Evolutionary conservation across 1,140 invertebrate genomes (phyloP), one percentile per base, ranked within the genome.

Genomic region (Lucilia sericata): DNA sequence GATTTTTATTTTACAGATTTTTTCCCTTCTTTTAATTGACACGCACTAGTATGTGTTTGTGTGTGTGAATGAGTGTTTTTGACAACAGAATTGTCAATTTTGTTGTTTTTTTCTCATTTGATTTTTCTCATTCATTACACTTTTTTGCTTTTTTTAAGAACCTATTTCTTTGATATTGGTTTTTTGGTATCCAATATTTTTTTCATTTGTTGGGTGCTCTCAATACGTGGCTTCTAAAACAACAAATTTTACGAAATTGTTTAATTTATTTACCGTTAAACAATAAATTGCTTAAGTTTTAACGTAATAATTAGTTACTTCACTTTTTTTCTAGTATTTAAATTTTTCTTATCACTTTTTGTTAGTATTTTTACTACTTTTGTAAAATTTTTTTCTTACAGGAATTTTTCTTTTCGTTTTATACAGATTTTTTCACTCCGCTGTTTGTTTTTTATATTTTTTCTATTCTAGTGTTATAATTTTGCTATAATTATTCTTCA

Each of bases 171-270:
- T 19, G n/a, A 70, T 21, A 21, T 70, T 70, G n/a, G n/a, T 70
- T 70, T 70, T 70, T 70, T 70, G 21, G 65, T 70, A 70, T 70
- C 65, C 65, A 70, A 17, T 70, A 21, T 70, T 70, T 70, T 55
- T 17, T 55, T 55, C 5, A 42, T 42, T 55, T 13, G 21, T 25
- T 21, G 65, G n/a, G 9, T 70, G 65, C 65, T 70, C 65, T 70
- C 65, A 70, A 70, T 70, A 70, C 65, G 65, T 70, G 65, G 65
- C 65, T 70, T 10, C 7, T 21, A 21, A 70, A 70, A 70, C 65
- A 70, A 70, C 65, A 70, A 70, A 9, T 70, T 70, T 21, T 9
- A 12, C 4, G 2, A 21, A 70, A 9, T 70, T 21, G 0, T 21
- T 10, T 70, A 21, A 70, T 25, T 70, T 70, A 70, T 70, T 70